phyloP scores from a whole-genome alignment of 2,888 invertebrate genomes.

The Meteorus colon region DNA sequence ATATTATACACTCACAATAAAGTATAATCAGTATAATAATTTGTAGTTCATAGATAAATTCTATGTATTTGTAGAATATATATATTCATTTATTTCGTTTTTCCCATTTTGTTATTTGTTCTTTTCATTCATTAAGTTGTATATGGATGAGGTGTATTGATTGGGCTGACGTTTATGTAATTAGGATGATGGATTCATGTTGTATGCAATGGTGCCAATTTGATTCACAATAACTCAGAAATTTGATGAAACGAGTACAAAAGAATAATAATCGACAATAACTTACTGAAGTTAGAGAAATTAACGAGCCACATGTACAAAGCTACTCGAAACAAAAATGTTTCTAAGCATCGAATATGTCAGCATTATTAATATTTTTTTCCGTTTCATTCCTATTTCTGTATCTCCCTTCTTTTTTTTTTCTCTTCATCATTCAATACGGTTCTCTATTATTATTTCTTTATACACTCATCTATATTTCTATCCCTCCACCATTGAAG shows the following conservation, averaged over 20 bases:
- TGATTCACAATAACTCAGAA: not conserved
- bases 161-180: not conserved
- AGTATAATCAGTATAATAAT: not conserved
- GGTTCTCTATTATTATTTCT: constrained; percentile 1
- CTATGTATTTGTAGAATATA: not conserved
- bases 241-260: too few species aligned
- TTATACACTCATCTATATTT: constrained; percentile 18
- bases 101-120: not conserved
- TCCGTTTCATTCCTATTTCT: not conserved
- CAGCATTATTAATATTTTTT: not conserved
- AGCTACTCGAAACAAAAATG: too few species aligned
- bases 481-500: constrained; percentile 8
- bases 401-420: not conserved
- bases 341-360: not conserved
- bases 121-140: not conserved
- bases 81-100: not conserved
- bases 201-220: not conserved
- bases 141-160: not conserved
- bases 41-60: not conserved
- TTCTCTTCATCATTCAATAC: not conserved
- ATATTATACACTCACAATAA: not conserved
- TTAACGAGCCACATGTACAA: too few species aligned
- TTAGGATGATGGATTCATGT: not conserved
- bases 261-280: too few species aligned
- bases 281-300: too few species aligned